These are phyloP conservation scores for Mamestra brassicae DNA, from an alignment of 2,888 invertebrate species.

Conservation along the genomic window DNA sequence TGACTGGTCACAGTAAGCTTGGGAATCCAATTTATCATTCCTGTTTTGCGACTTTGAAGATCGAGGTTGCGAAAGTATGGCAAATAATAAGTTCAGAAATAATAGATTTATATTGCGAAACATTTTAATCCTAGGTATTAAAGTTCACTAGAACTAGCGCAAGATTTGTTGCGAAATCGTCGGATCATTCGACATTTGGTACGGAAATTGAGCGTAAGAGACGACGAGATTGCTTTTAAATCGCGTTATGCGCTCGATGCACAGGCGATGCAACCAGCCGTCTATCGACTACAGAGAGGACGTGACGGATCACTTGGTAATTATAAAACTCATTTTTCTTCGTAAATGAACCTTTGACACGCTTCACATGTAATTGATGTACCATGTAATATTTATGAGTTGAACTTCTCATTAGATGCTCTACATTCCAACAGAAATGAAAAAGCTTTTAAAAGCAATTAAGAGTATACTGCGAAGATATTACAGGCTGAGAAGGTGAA, in stretches of 20 bases:
- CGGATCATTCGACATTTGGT: conserved; percentile 77
- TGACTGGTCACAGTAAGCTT: conserved; percentile 16
- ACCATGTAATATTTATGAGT: conserved; percentile 47
- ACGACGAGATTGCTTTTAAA: conserved; percentile 88
- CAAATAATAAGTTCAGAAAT: conserved; percentile 7
- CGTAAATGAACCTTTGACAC: conserved; percentile 56
- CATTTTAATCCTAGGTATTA: conserved; percentile 37
- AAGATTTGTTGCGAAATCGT: conserved; percentile 61
- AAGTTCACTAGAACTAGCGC: conserved; percentile 45
- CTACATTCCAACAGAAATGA: conserved; percentile 11
- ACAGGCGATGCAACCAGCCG: conserved; percentile 70
- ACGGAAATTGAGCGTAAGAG: conserved; percentile 85
- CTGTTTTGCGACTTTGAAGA: conserved; percentile 20
- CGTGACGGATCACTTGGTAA: conserved; percentile 66
- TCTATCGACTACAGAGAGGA: conserved; percentile 63
- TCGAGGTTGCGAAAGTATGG: conserved; percentile 22
- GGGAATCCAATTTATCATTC: conserved; percentile 11
- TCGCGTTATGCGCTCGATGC: conserved; percentile 81
- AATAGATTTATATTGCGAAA: conserved; percentile 32
- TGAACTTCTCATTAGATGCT: conserved; percentile 35
- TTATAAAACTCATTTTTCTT: conserved; percentile 69
- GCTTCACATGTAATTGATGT: conserved; percentile 57
- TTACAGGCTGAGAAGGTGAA: conserved; percentile 16
- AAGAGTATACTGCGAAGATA: conserved; percentile 1
- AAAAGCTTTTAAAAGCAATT: conserved; percentile 27